Evolutionary conservation across 2,797 vertebrate genomes (phyloP), one percentile per base, ranked within the genome.

Genomic region (Pangasius djambal): DNA sequence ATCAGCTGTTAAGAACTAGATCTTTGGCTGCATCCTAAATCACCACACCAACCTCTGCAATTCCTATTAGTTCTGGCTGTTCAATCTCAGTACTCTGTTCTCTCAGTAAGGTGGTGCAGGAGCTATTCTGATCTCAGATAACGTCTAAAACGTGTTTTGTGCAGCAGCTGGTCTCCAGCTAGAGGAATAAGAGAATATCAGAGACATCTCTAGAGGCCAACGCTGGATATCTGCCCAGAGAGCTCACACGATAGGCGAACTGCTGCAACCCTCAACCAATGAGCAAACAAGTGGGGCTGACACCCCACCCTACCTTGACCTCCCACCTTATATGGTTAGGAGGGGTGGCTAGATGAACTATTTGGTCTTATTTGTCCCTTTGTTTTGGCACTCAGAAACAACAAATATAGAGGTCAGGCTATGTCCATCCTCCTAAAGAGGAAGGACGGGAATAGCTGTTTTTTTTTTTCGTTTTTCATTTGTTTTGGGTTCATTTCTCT

Each of bases 241-340:
- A 85, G 89, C 89, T 90, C 84, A 91, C 90, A 89, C 75, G 89
- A 92, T 92, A 90, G 89, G 86, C 84, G 57, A 86, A 69, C 86
- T 82, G 84, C 81, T 77, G 69, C 69, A 13, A 34, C 69, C 86
- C 44, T 91, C 44, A 52, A 83, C 91, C 91, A 91, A 92, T 92
- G 84, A 90, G 87, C 87, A 86, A 79, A 75, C 74, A 82, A 83
- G 37, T 85, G 84, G 61, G 63, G 89, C 86, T 88, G 37, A 92
- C 91, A 92, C 84, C 88, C 90, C 86, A 88, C 86, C 91, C 89
- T 84, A 86, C 87, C 84, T 74, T 90, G 88, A 92, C 78, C 91
- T 72, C 37, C 74, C 25, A 72, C 83, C 86, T 75, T 85, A 70
- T 82, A 82, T 13, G 81, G 86, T 82, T 79, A 63, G 31, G 55